These are phyloP conservation scores for Hemitrygon akajei DNA, from an alignment of 2,797 vertebrate species.

Conservation along the genomic window DNA sequence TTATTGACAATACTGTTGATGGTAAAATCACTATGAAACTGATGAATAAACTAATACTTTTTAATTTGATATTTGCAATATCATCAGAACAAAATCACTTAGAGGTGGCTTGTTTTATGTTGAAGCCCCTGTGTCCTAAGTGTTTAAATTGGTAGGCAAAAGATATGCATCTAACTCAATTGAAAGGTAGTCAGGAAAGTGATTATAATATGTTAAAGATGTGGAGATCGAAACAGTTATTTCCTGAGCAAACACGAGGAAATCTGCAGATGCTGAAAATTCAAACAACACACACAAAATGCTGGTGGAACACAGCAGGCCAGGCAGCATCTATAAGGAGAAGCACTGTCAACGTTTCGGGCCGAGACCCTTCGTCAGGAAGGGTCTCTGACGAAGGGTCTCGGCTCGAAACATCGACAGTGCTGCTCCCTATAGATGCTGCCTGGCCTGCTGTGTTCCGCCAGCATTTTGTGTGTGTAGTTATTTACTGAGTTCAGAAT, in stretches of 20 bases:
- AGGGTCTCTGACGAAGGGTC: no score
- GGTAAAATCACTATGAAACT: background rate
- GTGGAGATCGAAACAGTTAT: background rate
- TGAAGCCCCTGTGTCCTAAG: background rate
- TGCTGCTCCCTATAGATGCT: no score
- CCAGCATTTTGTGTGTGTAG: no score
- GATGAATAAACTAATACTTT: constrained; percentile 1
- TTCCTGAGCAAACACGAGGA: no score
- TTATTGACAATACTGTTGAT: background rate
- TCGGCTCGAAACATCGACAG: no score
- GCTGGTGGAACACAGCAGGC: no score
- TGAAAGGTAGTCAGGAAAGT: background rate
- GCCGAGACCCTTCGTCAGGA: no score
- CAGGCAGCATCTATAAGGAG: no score
- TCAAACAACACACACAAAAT: no score
- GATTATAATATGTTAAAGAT: background rate
- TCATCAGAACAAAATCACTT: background rate
- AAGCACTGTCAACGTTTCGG: no score
- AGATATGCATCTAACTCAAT: background rate
- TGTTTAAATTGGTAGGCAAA: background rate
- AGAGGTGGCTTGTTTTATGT: background rate
- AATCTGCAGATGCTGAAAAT: no score
- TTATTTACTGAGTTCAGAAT: background rate
- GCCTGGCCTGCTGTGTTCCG: no score
- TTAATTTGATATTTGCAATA: constrained; percentile 7